Conservation (phyloP, 2,888 invertebrate species). For the Drosophila cyrtoloma region DNA sequence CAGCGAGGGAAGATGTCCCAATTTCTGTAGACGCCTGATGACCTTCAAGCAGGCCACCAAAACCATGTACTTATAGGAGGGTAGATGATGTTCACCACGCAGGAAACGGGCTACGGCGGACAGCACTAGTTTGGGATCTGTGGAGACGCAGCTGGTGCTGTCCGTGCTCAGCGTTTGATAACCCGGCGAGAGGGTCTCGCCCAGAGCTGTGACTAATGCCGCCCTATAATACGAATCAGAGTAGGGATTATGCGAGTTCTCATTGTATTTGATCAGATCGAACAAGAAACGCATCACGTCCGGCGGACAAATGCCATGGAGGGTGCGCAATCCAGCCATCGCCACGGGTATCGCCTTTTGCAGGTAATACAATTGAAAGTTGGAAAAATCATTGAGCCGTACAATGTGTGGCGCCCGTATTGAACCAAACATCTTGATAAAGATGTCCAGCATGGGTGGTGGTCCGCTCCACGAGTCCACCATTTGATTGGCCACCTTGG, state of each 20-base stretch:
- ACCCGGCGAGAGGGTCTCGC: conserved; percentile 95
- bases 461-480: conserved; percentile 97
- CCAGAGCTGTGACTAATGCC: conserved; percentile 95
- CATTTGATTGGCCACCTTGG: conserved; percentile 97
- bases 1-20: conserved; percentile 96
- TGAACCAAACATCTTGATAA: conserved; percentile 97
- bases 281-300: conserved; percentile 96
- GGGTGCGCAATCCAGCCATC: conserved; percentile 95
- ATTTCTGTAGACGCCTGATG: conserved; percentile 95
- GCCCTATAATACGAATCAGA: conserved; percentile 98
- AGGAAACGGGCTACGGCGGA: conserved; percentile 97
- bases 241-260: conserved; percentile 97
- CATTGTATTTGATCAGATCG: conserved; percentile 98
- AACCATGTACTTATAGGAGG: conserved; percentile 96
- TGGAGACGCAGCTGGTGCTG: conserved; percentile 88
- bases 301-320: conserved; percentile 97
- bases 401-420: conserved; percentile 97
- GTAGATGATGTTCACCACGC: conserved; percentile 97
- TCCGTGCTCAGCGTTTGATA: conserved; percentile 93
- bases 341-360: conserved; percentile 98
- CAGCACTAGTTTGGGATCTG: conserved; percentile 93
- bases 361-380: conserved; percentile 97
- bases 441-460: conserved; percentile 97
- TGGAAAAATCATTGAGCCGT: conserved; percentile 96
- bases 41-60: conserved; percentile 96